Evolutionary conservation across 2,888 invertebrate species (phyloP).

Genomic region (Erpobdella octoculata): DNA sequence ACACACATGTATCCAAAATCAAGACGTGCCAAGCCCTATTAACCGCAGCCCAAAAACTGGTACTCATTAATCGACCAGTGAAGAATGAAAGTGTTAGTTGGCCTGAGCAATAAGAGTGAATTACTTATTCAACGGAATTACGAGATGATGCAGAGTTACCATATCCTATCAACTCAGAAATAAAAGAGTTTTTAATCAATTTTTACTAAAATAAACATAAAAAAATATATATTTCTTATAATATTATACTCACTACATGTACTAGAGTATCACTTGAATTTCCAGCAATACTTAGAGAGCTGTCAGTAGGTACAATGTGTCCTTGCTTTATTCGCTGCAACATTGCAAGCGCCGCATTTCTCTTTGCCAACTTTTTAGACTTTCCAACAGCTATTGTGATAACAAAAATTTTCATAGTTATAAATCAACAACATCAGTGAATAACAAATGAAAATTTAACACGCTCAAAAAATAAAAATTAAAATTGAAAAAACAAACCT

Average conservation of each 20-base stretch:
- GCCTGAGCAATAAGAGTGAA: too few species aligned
- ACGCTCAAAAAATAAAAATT: too few species aligned
- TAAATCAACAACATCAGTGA: not conserved
- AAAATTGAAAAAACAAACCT: conserved; percentile 31
- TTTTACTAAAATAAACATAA: too few species aligned
- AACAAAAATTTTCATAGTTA: not conserved
- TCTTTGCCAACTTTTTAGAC: conserved; percentile 89
- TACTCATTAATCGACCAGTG: too few species aligned
- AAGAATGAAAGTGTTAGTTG: too few species aligned
- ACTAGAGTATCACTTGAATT: not conserved
- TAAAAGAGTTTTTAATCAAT: too few species aligned
- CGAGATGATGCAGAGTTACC: too few species aligned
- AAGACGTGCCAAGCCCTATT: too few species aligned
- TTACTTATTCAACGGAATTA: too few species aligned
- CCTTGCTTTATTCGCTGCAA: conserved; percentile 65
- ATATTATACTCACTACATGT: not conserved
- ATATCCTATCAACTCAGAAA: too few species aligned
- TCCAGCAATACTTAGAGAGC: conserved; percentile 50
- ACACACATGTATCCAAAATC: too few species aligned
- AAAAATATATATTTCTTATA: not conserved
- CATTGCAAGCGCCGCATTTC: conserved; percentile 91
- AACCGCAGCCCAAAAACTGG: too few species aligned
- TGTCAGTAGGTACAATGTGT: conserved; percentile 54
- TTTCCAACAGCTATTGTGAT: conserved; percentile 63
- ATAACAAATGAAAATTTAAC: not conserved